Evolutionary conservation across 2,888 invertebrate genomes (phyloP), one percentile per base, ranked within the genome.

Genomic region (Parnassius glacialis): DNA sequence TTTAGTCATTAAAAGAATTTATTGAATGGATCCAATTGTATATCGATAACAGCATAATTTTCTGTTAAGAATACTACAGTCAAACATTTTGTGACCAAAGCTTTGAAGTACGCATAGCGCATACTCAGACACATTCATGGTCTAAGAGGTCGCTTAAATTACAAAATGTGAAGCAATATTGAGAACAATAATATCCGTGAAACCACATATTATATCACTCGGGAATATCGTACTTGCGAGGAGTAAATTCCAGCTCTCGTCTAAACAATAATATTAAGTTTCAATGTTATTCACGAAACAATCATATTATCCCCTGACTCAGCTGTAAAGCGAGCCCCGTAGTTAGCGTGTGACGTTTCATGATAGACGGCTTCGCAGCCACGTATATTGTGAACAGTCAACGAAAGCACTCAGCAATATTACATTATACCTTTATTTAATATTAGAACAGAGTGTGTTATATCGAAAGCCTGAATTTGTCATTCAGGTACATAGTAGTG

Each of bases 241-340:
- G 9, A 42, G 25, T 48, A 43, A 42, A 42, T 13, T 48, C 42
- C n/a, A 48, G 43, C 16, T 47, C 42, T 12, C 12, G 9, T 13
- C 11, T 52, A 47, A 44, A 52, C 57, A 61, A 62, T 53, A 41
- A 48, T 53, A 57, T 62, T 62, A 57, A 53, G 48, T 57, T 62
- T 47, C 43, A 9, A 48, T 58, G 51, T 45, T 54, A 58, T 62
- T 51, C 58, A 58, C 54, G 43, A 25, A 62, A 54, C 58, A 62
- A 54, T 57, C 61, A 52, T 48, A 54, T 62, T 45, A 54, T 12
- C 48, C 20, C 44, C 62, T 62, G 62, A 62, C 57, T 67, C 61
- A 48, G 45, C 54, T 64, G 56, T 57, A 57, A 57, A 57, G 47
- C 48, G 55, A 60, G 52, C 59, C 34, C 41, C 42, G 48, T 54